Percentiles rank a stretch among this genome's conserved stretches.
These are phyloP conservation scores for Tenebrosternarchus preto DNA, from an alignment of 2,113 vertebrate genomes.

Conservation along the genomic window DNA sequence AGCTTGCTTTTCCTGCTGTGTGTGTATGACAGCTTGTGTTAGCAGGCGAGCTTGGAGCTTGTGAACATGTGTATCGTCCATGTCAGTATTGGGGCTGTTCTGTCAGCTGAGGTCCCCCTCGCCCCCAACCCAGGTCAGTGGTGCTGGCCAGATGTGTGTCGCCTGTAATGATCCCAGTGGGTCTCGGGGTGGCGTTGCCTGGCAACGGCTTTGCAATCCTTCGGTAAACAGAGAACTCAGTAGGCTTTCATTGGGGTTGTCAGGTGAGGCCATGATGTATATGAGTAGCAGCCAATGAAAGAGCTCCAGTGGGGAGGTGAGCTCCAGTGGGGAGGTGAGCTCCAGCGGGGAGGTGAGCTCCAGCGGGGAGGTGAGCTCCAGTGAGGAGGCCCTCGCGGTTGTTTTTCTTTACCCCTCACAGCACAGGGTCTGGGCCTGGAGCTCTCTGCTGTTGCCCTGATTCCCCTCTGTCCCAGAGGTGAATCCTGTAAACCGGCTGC, in stretches of 20 bases:
- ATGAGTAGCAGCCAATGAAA: conserved; percentile 18
- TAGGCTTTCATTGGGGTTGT: conserved; percentile 65
- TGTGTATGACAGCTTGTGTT: background rate
- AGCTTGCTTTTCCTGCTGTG: background rate
- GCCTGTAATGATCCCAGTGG: conserved; percentile 72
- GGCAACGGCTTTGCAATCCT: conserved; percentile 70
- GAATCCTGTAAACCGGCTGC: conserved; percentile 45
- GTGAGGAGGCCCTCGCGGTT: too few relatives aligned
- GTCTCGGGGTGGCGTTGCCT: conserved; percentile 69
- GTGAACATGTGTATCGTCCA: conserved; percentile 17
- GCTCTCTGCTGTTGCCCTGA: conserved; percentile 31
- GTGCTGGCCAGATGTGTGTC: conserved; percentile 68
- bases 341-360: too few relatives aligned
- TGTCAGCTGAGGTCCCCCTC: conserved; percentile 8
- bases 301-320: conserved; percentile 6
- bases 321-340: too few relatives aligned
- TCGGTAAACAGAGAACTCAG: conserved; percentile 69
- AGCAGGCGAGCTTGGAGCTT: conserved; percentile 7
- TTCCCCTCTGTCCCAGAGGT: conserved; percentile 11
- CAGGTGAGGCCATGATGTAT: conserved; percentile 62
- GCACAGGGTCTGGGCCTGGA: too few relatives aligned
- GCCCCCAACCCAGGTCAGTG: conserved; percentile 46
- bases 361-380: too few relatives aligned
- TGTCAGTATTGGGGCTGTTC: conserved; percentile 43
- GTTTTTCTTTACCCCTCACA: too few relatives aligned